phyloP scores from a whole-genome alignment of 2,113 vertebrate genomes.

The Myrmophylax atrothorax region DNA sequence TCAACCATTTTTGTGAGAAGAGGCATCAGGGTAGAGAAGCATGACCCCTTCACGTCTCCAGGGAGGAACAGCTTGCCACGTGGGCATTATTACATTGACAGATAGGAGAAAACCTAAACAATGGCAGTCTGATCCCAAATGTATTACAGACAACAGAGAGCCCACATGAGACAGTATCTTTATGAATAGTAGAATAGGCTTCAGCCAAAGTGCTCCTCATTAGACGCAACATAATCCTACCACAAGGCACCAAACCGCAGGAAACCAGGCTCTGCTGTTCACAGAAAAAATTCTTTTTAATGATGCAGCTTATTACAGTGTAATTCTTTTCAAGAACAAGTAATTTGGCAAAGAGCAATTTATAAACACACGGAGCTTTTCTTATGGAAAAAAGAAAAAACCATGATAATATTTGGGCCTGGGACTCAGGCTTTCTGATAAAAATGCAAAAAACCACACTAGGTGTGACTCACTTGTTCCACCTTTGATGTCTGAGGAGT shows the following conservation, averaged over 20 bases:
- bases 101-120: background rate
- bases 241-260: background rate
- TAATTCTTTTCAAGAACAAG: background rate
- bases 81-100: background rate
- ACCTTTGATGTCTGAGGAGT: background rate
- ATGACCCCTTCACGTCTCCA: background rate
- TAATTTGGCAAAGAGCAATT: background rate
- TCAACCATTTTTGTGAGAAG: background rate
- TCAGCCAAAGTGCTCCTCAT: conserved; percentile 22
- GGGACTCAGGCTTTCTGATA: background rate
- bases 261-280: conserved; percentile 17
- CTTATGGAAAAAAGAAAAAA: background rate
- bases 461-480: background rate
- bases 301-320: conserved; percentile 7
- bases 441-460: background rate
- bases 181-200: conserved; percentile 36
- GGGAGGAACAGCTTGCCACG: background rate
- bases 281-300: conserved; percentile 23
- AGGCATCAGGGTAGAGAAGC: background rate
- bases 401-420: background rate
- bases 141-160: background rate
- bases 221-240: conserved; percentile 13
- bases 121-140: background rate
- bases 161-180: background rate
- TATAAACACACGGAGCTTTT: background rate